These are phyloP conservation scores for Antechinus flavipes DNA, from an alignment of 2,113 vertebrate genomes.

Conservation along the genomic window DNA sequence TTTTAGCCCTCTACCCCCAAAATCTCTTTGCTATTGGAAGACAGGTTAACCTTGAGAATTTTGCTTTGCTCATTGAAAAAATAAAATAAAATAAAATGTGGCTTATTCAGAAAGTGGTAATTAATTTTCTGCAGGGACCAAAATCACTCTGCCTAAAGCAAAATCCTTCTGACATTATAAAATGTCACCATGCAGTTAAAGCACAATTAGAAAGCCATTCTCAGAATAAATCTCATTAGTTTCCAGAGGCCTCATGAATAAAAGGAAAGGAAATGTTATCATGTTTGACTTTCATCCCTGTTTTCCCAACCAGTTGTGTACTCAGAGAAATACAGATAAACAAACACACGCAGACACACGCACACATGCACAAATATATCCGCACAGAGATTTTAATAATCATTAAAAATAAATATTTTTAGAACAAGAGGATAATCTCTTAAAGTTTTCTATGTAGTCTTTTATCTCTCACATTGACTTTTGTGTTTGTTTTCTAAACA, in stretches of 20 bases:
- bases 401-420: conserved; percentile 51
- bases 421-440: not conserved
- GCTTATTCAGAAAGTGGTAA: conserved; percentile 80
- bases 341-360: not conserved
- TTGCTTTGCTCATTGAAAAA: conserved; percentile 67
- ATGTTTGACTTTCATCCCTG: conserved; percentile 76
- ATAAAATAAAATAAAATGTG: conserved; percentile 44
- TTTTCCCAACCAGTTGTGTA: conserved; percentile 69
- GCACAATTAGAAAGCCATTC: conserved; percentile 88
- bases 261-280: conserved; percentile 77
- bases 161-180: conserved; percentile 88
- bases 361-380: too few relatives aligned
- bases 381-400: conserved; percentile 65
- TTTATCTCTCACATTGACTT: too few relatives aligned
- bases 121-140: conserved; percentile 83
- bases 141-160: conserved; percentile 84
- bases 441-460: not conserved
- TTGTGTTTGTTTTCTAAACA: not conserved
- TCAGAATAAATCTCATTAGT: conserved; percentile 86
- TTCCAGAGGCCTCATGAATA: conserved; percentile 82
- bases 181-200: conserved; percentile 86
- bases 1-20: conserved; percentile 46
- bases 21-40: conserved; percentile 69
- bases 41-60: conserved; percentile 83
- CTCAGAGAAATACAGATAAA: conserved; percentile 60